Percentiles rank a stretch among this genome's conserved stretches.
Evolutionary conservation across 2,888 invertebrate species (phyloP).

Genomic region (Hesperia comma): DNA sequence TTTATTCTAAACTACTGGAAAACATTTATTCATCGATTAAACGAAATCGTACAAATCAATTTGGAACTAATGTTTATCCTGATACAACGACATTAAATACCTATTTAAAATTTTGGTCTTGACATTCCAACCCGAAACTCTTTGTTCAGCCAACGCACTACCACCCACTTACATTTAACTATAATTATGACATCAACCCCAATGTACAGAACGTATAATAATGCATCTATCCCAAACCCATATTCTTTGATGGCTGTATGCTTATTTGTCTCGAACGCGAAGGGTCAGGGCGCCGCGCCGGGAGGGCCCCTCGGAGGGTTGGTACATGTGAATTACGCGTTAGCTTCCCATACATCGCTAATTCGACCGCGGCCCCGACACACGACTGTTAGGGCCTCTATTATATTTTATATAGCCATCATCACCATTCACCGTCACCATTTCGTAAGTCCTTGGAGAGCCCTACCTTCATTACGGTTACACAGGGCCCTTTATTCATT

Average conservation of each 20-base stretch:
- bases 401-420: conserved; percentile 77
- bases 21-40: too few species aligned
- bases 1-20: too few species aligned
- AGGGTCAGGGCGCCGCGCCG: conserved; percentile 5
- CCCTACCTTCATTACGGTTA: conserved; percentile 70
- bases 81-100: too few species aligned
- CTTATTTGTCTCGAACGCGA: conserved; percentile 54
- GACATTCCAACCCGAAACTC: too few species aligned
- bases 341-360: conserved; percentile 50
- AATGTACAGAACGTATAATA: conserved; percentile 1
- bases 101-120: too few species aligned
- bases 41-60: too few species aligned
- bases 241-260: conserved; percentile 28
- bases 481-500: conserved; percentile 69
- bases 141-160: too few species aligned
- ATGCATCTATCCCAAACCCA: conserved; percentile 19
- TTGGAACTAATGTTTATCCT: too few species aligned
- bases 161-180: neutral
- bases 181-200: neutral
- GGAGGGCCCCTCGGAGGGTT: conserved; percentile 37
- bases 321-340: conserved; percentile 47
- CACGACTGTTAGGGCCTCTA: conserved; percentile 65
- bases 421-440: conserved; percentile 67
- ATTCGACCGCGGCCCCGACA: conserved; percentile 47
- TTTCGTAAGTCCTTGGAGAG: conserved; percentile 66